Base-by-base conservation (phyloP, 2,888 invertebrate genomes). In the Blastobasis adustella region DNA sequence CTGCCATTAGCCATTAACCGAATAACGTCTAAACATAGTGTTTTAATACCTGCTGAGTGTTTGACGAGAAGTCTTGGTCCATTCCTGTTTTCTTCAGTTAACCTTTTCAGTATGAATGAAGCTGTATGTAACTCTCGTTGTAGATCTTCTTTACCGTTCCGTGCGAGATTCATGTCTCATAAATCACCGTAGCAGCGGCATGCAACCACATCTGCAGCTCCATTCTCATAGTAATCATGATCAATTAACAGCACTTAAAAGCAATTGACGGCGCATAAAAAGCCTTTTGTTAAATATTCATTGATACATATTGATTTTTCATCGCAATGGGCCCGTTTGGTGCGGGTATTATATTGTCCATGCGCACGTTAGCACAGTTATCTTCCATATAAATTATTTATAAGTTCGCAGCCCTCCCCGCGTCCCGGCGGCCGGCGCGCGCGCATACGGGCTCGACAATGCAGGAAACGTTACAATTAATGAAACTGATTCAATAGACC, bases 401-500 rank as follows among this genome's bases (percentile, higher is more conserved):
- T 76, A 71, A 67, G 64, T 65, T 64, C 58, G 57, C 62, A 63
- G 58, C 64, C 62, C 65, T 58, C 61, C 59, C 49, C 49, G 44
- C 49, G 55, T 51, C 57, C 50, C 49, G 47, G 47, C 48, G 50
- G 42, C 46, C 49, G 37, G 49, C 45, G 70, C 64, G 50, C 56
- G 69, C 69, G 67, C 73, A 77, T 78, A 73, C 73, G 79, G 74
- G 79, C 59, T 51, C 66, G 62, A 69, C 65, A 63, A 73, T 68
- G 61, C 66, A 73, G 70, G 76, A 77, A 77, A 69, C 65, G 57
- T 65, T 60, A 68, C 71, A 72, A 79, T 76, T 81, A 78, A 79
- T 76, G 66, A 71, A 73, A 67, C 67, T 71, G 81, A 82, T 82
- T 79, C 76, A 74, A 72, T 69, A 66, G 61, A 70, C 72, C 58